Percentiles rank a stretch among this genome's conserved stretches.
phyloP scores from a whole-genome alignment of 2,797 vertebrate genomes.

The Yasuhikotakia modesta region DNA sequence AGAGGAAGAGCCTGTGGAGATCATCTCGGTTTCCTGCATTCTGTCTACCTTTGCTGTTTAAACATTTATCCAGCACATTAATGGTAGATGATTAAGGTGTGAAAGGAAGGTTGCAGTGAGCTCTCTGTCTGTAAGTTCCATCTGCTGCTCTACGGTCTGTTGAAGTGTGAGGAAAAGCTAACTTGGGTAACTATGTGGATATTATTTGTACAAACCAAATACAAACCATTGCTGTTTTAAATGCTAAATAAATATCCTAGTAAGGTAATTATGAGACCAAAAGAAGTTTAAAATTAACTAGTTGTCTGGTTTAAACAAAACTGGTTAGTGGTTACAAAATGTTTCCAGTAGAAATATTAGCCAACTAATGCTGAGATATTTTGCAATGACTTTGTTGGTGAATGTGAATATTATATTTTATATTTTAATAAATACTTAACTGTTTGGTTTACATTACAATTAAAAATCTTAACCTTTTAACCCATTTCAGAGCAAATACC shows the following conservation, averaged over 20 bases:
- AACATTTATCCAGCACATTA: conserved; percentile 42
- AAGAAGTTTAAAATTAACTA: no score
- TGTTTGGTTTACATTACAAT: no score
- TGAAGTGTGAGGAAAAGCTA: background rate
- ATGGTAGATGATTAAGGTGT: conserved; percentile 6
- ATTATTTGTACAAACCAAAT: conserved; percentile 10
- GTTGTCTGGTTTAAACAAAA: background rate
- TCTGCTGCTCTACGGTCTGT: conserved; percentile 17
- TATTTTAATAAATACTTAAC: no score
- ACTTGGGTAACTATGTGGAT: background rate
- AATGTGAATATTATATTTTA: background rate
- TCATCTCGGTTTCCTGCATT: conserved; percentile 20
- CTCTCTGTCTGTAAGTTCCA: background rate
- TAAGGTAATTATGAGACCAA: background rate
- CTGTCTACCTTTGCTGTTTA: conserved; percentile 39
- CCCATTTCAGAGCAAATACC: no score
- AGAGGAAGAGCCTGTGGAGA: conserved; percentile 22
- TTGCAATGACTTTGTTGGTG: background rate
- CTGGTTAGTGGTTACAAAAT: background rate
- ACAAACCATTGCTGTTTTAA: background rate
- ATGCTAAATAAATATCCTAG: background rate
- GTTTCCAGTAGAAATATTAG: background rate
- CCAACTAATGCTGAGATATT: background rate
- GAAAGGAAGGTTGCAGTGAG: conserved; percentile 10
- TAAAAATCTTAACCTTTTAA: no score